Base-by-base conservation (phyloP, 2,113 vertebrate species). In the Aspiorhynchus laticeps region DNA sequence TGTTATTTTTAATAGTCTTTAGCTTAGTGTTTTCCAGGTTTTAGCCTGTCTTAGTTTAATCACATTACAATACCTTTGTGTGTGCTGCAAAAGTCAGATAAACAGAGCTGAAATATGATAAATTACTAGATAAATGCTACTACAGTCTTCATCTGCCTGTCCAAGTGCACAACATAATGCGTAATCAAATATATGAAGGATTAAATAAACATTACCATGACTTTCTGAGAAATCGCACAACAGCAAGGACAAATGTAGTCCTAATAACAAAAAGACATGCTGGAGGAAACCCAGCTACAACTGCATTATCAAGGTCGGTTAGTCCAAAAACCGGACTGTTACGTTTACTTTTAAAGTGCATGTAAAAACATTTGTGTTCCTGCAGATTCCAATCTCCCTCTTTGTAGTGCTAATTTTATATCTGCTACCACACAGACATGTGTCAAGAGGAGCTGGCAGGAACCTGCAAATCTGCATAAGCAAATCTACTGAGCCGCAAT, bases 401-500 rank as follows among this genome's bases (percentile, higher is more conserved):
- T 61, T 80, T 80, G 24, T n/a, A 59, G 78, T 61, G 78, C 71
- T 76, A 80, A 86, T 87, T 88, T 85, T 86, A 67, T 85, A 67
- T 63, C 73, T 63, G 10, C 73, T 76, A 83, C 86, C 79, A 46
- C 83, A 75, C 56, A 85, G 74, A 87, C 56, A 41, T 79, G 86
- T 82, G 79, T 85, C 73, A 65, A 59, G 51, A 75, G 73, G 51
- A 87, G 79, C 61, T 65, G 63, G 48, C 77, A 82, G 82, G 69
- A 79, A 87, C 83, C 82, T 73, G 56, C 75, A 80, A 80, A 75
- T 89, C 84, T 85, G 77, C 69, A 59, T 67, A 75, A 87, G 82
- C 80, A 87, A 81, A 89, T 80, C 53, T 84, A n/a, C 82, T 74
- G 85, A 48, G 38, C 51, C 28, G 19, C 75, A 83, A 56, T 24